These are phyloP conservation scores for Tribolium freemani DNA, from an alignment of 2,888 invertebrate species.

Conservation along the genomic window DNA sequence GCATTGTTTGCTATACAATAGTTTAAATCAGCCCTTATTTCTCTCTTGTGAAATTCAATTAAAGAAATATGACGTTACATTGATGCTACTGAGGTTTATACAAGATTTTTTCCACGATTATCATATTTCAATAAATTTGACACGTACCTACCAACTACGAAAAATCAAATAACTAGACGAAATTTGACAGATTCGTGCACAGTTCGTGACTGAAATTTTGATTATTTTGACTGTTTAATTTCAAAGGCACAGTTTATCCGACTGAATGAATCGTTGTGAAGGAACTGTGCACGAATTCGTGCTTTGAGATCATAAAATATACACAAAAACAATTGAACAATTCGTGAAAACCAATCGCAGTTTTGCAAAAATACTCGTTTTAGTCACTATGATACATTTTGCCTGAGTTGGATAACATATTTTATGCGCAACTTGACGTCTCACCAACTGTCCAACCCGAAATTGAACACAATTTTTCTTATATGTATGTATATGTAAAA, in stretches of 20 bases:
- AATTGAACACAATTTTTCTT: constrained; percentile 41
- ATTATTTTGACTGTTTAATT: constrained; percentile 52
- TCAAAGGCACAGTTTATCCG: constrained; percentile 62
- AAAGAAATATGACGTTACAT: constrained; percentile 64
- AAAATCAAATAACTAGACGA: constrained; percentile 51
- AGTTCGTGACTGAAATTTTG: constrained; percentile 51
- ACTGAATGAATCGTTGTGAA: constrained; percentile 2
- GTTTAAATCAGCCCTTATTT: constrained; percentile 67
- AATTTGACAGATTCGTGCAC: constrained; percentile 49
- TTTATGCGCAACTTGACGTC: neutral
- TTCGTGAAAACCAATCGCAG: constrained; percentile 27
- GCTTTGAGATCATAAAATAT: constrained; percentile 41
- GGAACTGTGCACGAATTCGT: constrained; percentile 13
- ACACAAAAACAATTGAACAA: constrained; percentile 24
- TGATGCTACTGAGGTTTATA: constrained; percentile 42
- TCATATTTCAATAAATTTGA: constrained; percentile 59
- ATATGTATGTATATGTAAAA: neutral
- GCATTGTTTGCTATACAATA: constrained; percentile 56
- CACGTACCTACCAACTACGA: constrained; percentile 55
- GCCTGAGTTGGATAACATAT: constrained; percentile 27
- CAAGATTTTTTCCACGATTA: constrained; percentile 39
- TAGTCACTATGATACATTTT: constrained; percentile 34
- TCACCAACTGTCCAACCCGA: constrained; percentile 33
- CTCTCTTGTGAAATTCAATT: constrained; percentile 65
- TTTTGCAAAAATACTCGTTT: constrained; percentile 22